A percentile compares a stretch with the other conserved stretches of the same genome.
Conservation (phyloP, 2,113 vertebrate species). For the Puma concolor region DNA sequence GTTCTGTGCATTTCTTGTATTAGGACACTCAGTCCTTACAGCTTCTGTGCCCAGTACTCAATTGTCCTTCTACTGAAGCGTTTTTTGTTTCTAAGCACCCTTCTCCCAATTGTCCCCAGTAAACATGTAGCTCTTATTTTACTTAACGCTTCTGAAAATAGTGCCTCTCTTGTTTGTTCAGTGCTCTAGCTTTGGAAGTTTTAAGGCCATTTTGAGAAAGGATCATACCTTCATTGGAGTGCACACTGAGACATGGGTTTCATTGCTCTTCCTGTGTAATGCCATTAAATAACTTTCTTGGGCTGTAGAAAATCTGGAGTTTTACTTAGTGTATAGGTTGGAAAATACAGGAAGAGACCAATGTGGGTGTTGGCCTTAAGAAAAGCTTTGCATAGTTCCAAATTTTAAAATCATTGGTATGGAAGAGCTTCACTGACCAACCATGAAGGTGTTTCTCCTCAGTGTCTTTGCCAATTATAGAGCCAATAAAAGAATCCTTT, state of each 20-base stretch:
- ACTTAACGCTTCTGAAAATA: neutral
- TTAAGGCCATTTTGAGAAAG: neutral
- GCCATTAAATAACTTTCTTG: neutral
- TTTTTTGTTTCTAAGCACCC: neutral
- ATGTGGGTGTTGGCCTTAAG: rapidly evolving
- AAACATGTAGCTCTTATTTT: neutral
- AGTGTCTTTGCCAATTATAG: neutral
- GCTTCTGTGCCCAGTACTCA: neutral
- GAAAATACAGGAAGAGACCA: neutral
- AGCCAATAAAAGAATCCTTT: neutral
- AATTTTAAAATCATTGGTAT: neutral
- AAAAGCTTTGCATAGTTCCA: neutral
- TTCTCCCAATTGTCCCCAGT: neutral
- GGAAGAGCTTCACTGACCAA: neutral
- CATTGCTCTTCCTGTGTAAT: neutral
- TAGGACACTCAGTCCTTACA: neutral
- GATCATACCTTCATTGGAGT: neutral
- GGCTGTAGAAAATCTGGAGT: neutral
- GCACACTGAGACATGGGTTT: neutral
- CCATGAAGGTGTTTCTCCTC: neutral
- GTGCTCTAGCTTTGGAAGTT: neutral
- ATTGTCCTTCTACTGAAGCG: neutral
- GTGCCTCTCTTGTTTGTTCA: neutral
- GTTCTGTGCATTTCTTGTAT: neutral
- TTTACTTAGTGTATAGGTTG: neutral